Percentiles rank a stretch among this genome's conserved stretches.
These are phyloP conservation scores for Cygnus atratus DNA, from an alignment of 2,113 vertebrate species.

Conservation along the genomic window DNA sequence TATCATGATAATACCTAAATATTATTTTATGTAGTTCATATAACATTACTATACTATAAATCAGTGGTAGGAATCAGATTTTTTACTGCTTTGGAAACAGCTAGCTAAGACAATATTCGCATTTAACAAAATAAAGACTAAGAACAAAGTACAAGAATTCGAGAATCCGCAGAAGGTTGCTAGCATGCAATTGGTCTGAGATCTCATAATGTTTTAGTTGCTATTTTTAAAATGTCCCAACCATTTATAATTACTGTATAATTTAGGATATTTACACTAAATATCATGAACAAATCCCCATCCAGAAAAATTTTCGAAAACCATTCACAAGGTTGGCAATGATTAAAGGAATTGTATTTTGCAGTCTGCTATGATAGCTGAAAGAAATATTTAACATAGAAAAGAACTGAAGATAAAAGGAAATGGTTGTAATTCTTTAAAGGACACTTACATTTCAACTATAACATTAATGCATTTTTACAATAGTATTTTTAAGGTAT, in stretches of 20 bases:
- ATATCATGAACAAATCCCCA: background rate
- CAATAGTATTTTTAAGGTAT: background rate
- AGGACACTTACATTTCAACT: background rate
- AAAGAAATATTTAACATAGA: background rate
- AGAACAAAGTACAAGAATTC: background rate
- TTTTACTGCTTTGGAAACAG: background rate
- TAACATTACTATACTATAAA: background rate
- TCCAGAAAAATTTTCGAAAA: background rate
- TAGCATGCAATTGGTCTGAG: background rate
- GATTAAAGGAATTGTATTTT: background rate
- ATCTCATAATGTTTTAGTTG: background rate
- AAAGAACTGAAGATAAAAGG: background rate
- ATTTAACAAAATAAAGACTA: background rate
- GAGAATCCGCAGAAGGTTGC: background rate
- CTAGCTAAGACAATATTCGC: background rate
- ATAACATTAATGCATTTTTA: background rate
- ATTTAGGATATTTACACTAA: background rate
- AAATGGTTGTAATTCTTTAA: background rate
- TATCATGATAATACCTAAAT: background rate
- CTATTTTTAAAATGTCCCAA: background rate
- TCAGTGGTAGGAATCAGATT: background rate
- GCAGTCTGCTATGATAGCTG: background rate
- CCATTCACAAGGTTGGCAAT: background rate
- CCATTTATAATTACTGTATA: background rate
- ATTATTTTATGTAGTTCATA: background rate